A percentile compares a stretch with the other conserved stretches of the same genome.
These are phyloP conservation scores for Matsumyia berberina DNA, from an alignment of 2,888 invertebrate genomes.

Conservation along the genomic window DNA sequence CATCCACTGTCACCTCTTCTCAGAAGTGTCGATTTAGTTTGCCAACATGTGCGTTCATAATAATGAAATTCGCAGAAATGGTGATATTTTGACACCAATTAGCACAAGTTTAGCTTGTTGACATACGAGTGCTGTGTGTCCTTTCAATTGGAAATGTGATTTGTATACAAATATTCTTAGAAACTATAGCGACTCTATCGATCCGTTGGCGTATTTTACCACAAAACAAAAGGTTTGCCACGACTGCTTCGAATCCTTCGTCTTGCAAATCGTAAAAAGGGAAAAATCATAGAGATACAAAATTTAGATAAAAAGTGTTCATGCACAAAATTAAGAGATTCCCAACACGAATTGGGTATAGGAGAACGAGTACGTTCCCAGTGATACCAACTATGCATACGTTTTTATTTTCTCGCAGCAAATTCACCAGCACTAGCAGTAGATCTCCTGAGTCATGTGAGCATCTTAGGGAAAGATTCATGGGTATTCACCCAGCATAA, in stretches of 20 bases:
- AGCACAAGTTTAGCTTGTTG: no score
- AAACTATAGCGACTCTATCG: no score
- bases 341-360: slow-evolving; percentile 42
- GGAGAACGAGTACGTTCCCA: slow-evolving; percentile 12
- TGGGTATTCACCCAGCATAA: slow-evolving; percentile 56
- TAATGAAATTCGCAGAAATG: no score
- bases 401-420: slow-evolving; percentile 4
- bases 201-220: not conserved
- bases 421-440: slow-evolving; percentile 33
- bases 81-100: no score
- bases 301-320: slow-evolving; percentile 58
- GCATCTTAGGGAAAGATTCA: slow-evolving; percentile 61
- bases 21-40: no score
- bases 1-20: no score
- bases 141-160: no score
- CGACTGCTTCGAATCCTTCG: not conserved
- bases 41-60: no score
- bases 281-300: slow-evolving; percentile 36
- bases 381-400: not conserved
- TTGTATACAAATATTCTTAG: no score
- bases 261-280: slow-evolving; percentile 21
- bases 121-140: no score
- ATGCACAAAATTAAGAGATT: slow-evolving; percentile 71
- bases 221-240: slow-evolving; percentile 26
- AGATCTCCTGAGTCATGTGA: slow-evolving; percentile 61